phyloP scores from a whole-genome alignment of 2,113 vertebrate genomes.

The Narcine bancroftii region DNA sequence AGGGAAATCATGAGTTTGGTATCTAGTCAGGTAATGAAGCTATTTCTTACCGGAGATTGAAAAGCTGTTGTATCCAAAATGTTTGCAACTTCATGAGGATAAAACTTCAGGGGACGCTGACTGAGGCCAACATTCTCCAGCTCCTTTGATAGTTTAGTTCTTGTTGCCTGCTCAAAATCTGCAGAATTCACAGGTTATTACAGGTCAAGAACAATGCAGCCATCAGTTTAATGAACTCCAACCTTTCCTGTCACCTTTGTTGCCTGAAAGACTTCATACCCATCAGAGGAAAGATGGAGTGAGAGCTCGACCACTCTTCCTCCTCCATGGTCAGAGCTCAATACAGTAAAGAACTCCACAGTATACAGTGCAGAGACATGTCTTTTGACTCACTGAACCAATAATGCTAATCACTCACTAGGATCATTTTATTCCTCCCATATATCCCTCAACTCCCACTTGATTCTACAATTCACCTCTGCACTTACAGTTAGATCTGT shows the following conservation, averaged over 20 bases:
- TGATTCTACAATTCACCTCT: too few relatives aligned
- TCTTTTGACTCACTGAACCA: too few relatives aligned
- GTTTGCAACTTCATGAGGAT: slow-evolving; percentile 72
- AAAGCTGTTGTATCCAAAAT: slow-evolving; percentile 81
- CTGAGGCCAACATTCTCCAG: slow-evolving; percentile 63
- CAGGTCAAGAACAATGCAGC: not conserved
- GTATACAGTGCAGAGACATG: too few relatives aligned
- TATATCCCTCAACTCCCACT: too few relatives aligned
- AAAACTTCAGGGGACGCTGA: slow-evolving; percentile 65
- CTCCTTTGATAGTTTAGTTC: slow-evolving; percentile 62
- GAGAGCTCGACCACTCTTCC: not conserved
- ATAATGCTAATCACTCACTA: too few relatives aligned
- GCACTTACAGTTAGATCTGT: too few relatives aligned
- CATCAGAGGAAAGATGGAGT: not conserved
- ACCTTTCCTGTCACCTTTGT: not conserved
- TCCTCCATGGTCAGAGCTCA: not conserved
- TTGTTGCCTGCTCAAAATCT: slow-evolving; percentile 74
- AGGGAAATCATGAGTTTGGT: too few relatives aligned
- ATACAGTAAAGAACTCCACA: too few relatives aligned
- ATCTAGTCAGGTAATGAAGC: not conserved
- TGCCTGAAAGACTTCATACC: not conserved
- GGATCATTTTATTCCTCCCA: too few relatives aligned
- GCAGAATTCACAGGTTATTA: not conserved
- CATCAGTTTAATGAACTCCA: not conserved
- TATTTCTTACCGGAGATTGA: slow-evolving; percentile 65